Evolutionary conservation across 2,113 vertebrate species (phyloP).

Genomic region (Heloderma charlesbogerti): DNA sequence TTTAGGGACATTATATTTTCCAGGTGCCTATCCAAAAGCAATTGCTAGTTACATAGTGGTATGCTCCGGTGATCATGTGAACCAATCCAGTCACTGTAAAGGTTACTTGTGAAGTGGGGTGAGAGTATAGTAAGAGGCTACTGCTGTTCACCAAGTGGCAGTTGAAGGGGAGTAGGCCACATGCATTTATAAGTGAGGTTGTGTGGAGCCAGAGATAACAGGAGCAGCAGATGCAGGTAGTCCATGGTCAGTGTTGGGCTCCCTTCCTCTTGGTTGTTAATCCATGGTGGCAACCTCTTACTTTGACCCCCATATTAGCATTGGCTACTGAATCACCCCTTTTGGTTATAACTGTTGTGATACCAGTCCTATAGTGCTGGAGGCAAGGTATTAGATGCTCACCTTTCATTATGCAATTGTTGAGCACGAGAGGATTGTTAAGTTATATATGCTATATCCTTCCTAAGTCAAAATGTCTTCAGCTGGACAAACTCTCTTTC

Average conservation of each 20-base stretch:
- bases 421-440: no score
- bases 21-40: not conserved
- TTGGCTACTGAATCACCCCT: rapidly evolving
- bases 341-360: not conserved
- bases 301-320: not conserved
- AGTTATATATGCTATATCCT: not conserved
- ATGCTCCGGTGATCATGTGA: not conserved
- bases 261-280: not conserved
- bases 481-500: not conserved
- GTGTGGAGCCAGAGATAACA: not conserved
- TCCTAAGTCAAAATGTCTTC: not conserved
- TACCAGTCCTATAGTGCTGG: not conserved
- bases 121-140: not conserved
- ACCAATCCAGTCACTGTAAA: not conserved
- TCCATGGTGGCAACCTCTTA: not conserved
- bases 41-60: not conserved
- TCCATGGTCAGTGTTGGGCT: not conserved
- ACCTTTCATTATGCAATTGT: no score
- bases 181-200: not conserved
- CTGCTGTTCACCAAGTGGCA: not conserved
- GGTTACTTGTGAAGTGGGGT: not conserved
- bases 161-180: not conserved
- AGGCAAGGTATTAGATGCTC: not conserved
- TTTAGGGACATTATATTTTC: not conserved
- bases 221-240: not conserved